These are phyloP conservation scores for Rutpela maculata DNA, from an alignment of 2,888 invertebrate genomes.

Conservation along the genomic window DNA sequence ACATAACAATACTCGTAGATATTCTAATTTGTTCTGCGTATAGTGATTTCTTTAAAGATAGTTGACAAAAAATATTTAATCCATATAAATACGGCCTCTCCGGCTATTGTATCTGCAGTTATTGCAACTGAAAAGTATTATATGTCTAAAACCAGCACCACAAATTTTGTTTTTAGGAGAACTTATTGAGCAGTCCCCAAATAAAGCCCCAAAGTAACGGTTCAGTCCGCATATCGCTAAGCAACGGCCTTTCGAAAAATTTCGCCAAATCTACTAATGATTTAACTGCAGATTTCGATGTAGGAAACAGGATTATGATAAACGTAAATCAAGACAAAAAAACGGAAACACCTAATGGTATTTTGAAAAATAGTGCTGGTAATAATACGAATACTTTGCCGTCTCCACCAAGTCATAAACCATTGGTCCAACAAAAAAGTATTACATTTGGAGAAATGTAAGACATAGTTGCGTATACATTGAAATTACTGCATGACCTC, in stretches of 20 bases:
- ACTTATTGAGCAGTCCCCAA: conserved; percentile 66
- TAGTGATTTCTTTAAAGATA: neutral
- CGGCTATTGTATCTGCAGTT: neutral
- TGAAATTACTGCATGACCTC: conserved; percentile 26
- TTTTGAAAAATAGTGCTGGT: conserved; percentile 74
- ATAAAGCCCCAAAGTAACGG: conserved; percentile 71
- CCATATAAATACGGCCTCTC: neutral
- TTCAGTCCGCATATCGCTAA: conserved; percentile 71
- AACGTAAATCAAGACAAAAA: conserved; percentile 68
- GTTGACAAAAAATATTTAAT: neutral
- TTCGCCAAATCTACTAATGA: conserved; percentile 70
- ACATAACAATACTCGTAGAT: neutral
- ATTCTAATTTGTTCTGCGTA: neutral
- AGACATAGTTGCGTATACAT: conserved; percentile 57
- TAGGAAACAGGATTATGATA: conserved; percentile 70
- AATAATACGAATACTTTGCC: conserved; percentile 57
- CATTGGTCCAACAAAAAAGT: conserved; percentile 72
- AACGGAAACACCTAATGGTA: conserved; percentile 73
- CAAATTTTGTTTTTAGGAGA: conserved; percentile 66
- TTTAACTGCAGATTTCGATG: conserved; percentile 58
- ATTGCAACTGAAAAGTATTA: neutral
- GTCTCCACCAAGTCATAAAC: conserved; percentile 62
- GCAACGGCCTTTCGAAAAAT: conserved; percentile 65
- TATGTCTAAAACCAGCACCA: neutral
- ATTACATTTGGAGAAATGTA: conserved; percentile 75